Evolutionary conservation across 2,888 invertebrate genomes (phyloP), one percentile per base, ranked within the genome.

Genomic region (Polietes domitor): DNA sequence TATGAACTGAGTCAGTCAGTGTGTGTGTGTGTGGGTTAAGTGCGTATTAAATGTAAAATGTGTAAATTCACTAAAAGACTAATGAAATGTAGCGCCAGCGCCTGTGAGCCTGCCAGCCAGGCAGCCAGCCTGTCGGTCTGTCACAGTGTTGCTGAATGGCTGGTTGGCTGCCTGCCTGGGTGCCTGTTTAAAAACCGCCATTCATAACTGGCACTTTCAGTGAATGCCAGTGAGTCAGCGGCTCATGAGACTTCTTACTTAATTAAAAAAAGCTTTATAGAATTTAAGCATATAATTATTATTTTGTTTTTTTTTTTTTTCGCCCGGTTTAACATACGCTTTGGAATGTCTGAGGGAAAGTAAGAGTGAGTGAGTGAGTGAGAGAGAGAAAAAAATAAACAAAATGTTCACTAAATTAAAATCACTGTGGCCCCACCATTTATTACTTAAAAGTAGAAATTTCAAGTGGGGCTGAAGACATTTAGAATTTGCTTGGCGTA

Each of bases 201-300:
- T 26, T 58, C 58, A 58, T 58, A 58, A 58, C 58, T 3, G 58
- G 1, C 26, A 58, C 15, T 58, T 26, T 19, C 58, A 26, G 26
- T 58, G 24, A 58, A 58, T 58, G 53, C 53, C 21, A 53, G 53
- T 21, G 26, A 12, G 58, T 9, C 12, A 26, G 26, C 7, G 21
- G 2, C 17, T n/a, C n/a, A n/a, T n/a, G n/a, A 50, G 50, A 24
- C 7, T 26, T 21, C 15, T 58, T 58, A 58, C 26, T 58, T 58
- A 58, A 58, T 58, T 58, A 58, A 58, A 47, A 47, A 37, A 53
- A 53, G 53, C 19, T 53, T 53, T 53, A 21, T 2, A 53, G 53
- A 12, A 28, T 61, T 61, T 61, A 61, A 61, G n/a, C 58, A 24
- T 24, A 6, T 55, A 24, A 17, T 19, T 55, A 10, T 15, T 21